Conservation (phyloP, 1,140 invertebrate genomes). For the Riptortus pedestris region DNA sequence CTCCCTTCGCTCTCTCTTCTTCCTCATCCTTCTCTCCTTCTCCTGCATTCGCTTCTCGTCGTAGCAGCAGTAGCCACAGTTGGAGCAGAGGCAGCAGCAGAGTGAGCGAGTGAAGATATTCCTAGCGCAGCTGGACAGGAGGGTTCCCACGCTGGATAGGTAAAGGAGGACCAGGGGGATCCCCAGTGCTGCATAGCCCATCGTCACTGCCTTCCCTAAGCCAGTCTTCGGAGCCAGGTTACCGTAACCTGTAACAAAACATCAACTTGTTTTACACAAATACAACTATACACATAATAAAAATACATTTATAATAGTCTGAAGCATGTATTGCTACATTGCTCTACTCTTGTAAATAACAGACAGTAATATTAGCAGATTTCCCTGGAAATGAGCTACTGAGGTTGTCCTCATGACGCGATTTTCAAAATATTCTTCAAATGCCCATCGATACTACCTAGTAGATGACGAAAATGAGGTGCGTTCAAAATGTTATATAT, state of each 20-base stretch:
- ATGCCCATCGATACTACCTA: no score
- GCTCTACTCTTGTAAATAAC: no score
- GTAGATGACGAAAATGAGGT: no score
- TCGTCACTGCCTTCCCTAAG: conserved; percentile 71
- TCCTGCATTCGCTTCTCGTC: conserved; percentile 67
- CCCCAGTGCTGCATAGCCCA: conserved; percentile 78
- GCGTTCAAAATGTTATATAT: no score
- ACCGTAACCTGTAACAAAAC: conserved; percentile 90
- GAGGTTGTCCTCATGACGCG: no score
- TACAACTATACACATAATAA: no score
- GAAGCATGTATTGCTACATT: no score
- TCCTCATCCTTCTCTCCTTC: conserved; percentile 63
- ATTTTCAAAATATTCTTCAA: no score
- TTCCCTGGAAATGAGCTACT: no score
- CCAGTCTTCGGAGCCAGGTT: conserved; percentile 67
- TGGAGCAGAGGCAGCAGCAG: conserved; percentile 72
- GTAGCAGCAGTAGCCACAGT: conserved; percentile 75
- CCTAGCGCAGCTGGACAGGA: conserved; percentile 71
- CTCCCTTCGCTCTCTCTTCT: conserved; percentile 64
- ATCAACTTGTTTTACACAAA: no score
- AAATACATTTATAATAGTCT: no score
- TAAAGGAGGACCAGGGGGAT: conserved; percentile 86
- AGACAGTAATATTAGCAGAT: no score
- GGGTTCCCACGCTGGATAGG: conserved; percentile 69
- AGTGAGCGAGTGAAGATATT: conserved; percentile 73